Evolutionary conservation across 2,888 invertebrate species (phyloP).

Genomic region (Mesorhabditis belari): DNA sequence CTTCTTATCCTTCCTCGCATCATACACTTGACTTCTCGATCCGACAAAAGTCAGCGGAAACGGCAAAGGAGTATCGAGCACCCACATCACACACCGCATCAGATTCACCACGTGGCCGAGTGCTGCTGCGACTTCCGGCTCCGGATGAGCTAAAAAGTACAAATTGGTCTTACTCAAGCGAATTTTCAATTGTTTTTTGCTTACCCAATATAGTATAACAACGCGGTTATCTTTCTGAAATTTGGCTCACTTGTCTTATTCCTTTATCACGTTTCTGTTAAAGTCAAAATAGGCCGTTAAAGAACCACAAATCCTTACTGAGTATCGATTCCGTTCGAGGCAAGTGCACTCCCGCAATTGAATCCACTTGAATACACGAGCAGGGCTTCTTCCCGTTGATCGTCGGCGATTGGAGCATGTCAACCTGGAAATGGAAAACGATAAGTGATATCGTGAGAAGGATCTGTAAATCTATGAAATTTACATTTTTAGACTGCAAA

Average conservation of each 20-base stretch:
- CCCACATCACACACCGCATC: neutral
- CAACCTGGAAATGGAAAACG: no score
- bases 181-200: no score
- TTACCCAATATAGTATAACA: no score
- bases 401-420: neutral
- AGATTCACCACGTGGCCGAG: neutral
- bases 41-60: neutral
- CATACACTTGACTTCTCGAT: neutral
- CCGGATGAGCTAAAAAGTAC: neutral
- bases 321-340: neutral
- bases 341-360: neutral
- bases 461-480: no score
- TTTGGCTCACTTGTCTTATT: no score
- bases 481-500: neutral
- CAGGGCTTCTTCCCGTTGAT: neutral
- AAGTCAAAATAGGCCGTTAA: neutral
- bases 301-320: neutral
- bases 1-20: neutral
- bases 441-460: no score
- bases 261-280: no score
- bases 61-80: neutral
- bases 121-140: neutral
- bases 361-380: neutral
- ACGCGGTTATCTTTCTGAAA: no score
- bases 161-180: no score